These are phyloP conservation scores for Ennomos fuscantarius DNA, from an alignment of 2,888 invertebrate species.

Conservation along the genomic window DNA sequence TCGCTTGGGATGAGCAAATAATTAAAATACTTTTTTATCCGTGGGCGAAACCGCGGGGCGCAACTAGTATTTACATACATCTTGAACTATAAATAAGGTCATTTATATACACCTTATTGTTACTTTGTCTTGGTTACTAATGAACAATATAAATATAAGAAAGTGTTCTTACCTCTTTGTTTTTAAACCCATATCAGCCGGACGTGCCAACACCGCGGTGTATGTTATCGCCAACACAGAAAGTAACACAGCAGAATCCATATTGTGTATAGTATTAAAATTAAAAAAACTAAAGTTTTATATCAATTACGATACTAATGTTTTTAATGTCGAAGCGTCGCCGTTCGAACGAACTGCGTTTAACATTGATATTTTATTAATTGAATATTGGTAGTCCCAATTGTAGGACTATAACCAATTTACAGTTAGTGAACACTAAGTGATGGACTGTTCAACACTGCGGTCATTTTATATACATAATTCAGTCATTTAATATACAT, in stretches of 20 bases:
- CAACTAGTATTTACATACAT: too few relatives aligned
- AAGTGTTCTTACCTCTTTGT: slow-evolving; percentile 28
- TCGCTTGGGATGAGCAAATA: too few relatives aligned
- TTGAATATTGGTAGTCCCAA: slow-evolving; percentile 47
- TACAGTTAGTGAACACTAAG: slow-evolving; percentile 44
- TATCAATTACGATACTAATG: slow-evolving; percentile 32
- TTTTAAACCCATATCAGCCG: slow-evolving; percentile 30
- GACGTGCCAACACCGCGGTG: slow-evolving; percentile 47
- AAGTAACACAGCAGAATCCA: slow-evolving; percentile 45
- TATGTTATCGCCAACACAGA: slow-evolving; percentile 46
- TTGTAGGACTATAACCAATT: slow-evolving; percentile 53
- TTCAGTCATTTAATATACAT: slow-evolving; percentile 5
- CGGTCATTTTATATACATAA: slow-evolving; percentile 16
- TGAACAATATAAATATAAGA: slow-evolving; percentile 6
- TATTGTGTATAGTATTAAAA: slow-evolving; percentile 40
- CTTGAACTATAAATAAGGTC: too few relatives aligned
- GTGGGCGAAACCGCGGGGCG: too few relatives aligned
- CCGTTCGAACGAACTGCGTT: slow-evolving; percentile 5
- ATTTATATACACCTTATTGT: too few relatives aligned
- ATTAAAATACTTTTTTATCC: too few relatives aligned
- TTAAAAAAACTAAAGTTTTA: slow-evolving; percentile 41
- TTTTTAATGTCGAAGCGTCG: slow-evolving; percentile 5
- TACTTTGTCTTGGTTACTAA: background rate
- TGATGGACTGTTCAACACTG: slow-evolving; percentile 6
- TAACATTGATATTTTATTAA: slow-evolving; percentile 13